Conservation (phyloP, 2,113 vertebrate species). For the Saccopteryx bilineata region DNA sequence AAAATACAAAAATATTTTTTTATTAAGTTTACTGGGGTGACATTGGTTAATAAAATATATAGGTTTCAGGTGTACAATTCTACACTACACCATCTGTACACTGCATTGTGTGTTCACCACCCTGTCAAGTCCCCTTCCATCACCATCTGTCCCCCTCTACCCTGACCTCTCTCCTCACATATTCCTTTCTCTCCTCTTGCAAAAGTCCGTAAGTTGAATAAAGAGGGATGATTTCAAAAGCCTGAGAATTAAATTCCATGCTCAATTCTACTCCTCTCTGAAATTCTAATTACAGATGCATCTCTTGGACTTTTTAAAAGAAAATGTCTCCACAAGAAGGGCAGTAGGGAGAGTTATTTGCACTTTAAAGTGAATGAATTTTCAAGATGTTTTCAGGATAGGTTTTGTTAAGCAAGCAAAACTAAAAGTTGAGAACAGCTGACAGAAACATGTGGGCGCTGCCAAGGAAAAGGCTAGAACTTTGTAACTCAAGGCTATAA, state of each 20-base stretch:
- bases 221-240: not conserved
- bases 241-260: not conserved
- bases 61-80: too few species aligned
- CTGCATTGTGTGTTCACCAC: too few species aligned
- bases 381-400: not conserved
- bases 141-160: too few species aligned
- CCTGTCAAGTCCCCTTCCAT: too few species aligned
- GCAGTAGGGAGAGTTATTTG: not conserved
- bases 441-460: not conserved
- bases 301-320: not conserved
- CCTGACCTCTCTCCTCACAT: too few species aligned
- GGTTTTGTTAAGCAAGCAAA: not conserved
- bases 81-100: too few species aligned
- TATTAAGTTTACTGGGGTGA: too few species aligned
- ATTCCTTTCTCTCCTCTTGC: not conserved
- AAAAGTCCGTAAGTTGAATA: not conserved
- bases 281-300: not conserved
- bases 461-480: not conserved
- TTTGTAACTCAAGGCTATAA: not conserved
- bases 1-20: too few species aligned
- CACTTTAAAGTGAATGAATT: not conserved
- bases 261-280: not conserved
- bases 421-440: not conserved
- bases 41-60: too few species aligned
- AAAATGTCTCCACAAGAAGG: not conserved